Conservation (phyloP, 2,888 invertebrate genomes). For the Phyllotreta striolata region DNA sequence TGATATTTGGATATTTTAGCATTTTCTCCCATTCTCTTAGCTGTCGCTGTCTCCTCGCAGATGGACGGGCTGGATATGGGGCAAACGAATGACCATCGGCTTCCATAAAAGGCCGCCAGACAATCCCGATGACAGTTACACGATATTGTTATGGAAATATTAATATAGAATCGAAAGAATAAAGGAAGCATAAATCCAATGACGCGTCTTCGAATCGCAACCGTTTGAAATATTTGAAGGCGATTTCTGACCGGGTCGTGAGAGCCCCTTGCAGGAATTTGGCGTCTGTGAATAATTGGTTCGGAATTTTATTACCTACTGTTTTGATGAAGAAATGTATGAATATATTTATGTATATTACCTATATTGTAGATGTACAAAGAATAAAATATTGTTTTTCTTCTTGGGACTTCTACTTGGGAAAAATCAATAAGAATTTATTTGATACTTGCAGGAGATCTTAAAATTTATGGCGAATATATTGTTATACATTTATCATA, state of each 20-base stretch:
- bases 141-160: conserved; percentile 62
- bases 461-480: no score
- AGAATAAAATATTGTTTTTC: no score
- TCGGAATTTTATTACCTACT: conserved; percentile 27
- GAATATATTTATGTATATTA: no score
- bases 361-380: no score
- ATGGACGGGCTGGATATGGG: conserved; percentile 53
- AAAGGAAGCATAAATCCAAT: conserved; percentile 59
- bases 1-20: conserved; percentile 57
- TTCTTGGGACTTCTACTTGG: no score
- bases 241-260: conserved; percentile 29
- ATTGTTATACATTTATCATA: no score
- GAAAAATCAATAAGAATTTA: no score
- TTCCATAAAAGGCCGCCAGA: conserved; percentile 46
- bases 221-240: conserved; percentile 41
- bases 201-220: conserved; percentile 45
- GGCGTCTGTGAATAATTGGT: conserved; percentile 40
- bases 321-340: not conserved
- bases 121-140: conserved; percentile 58
- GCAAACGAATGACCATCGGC: conserved; percentile 56
- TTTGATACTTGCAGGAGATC: no score
- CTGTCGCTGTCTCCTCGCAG: conserved; percentile 46
- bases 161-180: conserved; percentile 56
- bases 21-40: conserved; percentile 35
- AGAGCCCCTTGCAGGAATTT: conserved; percentile 31